These are phyloP conservation scores for Torymus tubicola DNA, from an alignment of 2,888 invertebrate species.

Conservation along the genomic window DNA sequence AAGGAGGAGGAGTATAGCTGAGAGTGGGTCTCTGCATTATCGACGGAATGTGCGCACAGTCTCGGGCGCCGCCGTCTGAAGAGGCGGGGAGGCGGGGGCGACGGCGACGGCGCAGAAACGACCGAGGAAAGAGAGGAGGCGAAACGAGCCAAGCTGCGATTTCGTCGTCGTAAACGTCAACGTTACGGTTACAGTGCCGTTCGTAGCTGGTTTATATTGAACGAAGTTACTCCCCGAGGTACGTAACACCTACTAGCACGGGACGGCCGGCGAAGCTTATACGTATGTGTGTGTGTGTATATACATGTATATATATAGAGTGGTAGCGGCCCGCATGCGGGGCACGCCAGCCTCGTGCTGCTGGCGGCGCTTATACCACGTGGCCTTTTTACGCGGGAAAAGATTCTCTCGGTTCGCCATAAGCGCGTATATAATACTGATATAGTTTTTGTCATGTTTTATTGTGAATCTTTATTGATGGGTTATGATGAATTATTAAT, in stretches of 20 bases:
- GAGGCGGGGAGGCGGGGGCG: slow-evolving; percentile 46
- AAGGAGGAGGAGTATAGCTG: slow-evolving; percentile 60
- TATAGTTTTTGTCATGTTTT: no score
- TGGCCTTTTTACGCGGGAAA: slow-evolving; percentile 73
- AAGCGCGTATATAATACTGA: no score
- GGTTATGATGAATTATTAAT: no score
- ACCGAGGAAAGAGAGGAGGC: slow-evolving; percentile 9
- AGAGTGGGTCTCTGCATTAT: slow-evolving; percentile 68
- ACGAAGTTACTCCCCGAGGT: slow-evolving; percentile 76
- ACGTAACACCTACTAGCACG: slow-evolving; percentile 73
- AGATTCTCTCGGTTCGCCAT: slow-evolving; percentile 7
- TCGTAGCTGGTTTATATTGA: slow-evolving; percentile 75
- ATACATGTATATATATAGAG: slow-evolving; percentile 14
- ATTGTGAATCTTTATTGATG: no score
- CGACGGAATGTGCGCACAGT: slow-evolving; percentile 64
- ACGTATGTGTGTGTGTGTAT: slow-evolving; percentile 34
- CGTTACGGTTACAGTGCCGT: slow-evolving; percentile 77
- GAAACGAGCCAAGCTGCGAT: slow-evolving; percentile 76
- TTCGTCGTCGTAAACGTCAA: slow-evolving; percentile 77
- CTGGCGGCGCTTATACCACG: slow-evolving; percentile 63
- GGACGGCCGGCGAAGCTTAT: no score
- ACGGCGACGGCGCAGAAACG: slow-evolving; percentile 12
- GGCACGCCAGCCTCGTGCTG: slow-evolving; percentile 46
- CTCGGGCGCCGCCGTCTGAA: slow-evolving; percentile 38
- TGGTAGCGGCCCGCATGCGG: no score